Conservation (phyloP, 2,113 vertebrate species). For the Stegostoma tigrinum region DNA sequence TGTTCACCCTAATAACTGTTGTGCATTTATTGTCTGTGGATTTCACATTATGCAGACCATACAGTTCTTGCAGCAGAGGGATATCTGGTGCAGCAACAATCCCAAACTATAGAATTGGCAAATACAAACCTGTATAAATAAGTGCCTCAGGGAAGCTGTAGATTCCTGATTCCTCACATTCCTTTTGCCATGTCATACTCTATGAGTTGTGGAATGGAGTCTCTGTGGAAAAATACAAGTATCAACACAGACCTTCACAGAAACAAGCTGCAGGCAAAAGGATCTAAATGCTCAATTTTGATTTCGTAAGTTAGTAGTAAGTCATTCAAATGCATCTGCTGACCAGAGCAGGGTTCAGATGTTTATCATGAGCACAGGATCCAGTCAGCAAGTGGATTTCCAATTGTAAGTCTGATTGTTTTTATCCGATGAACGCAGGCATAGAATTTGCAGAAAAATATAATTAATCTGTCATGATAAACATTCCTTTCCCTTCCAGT, state of each 20-base stretch:
- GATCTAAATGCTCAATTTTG: not conserved
- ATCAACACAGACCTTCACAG: not conserved
- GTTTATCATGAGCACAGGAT: not conserved
- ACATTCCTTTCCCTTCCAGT: not conserved
- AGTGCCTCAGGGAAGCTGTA: not conserved
- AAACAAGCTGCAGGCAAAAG: not conserved
- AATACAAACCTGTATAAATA: not conserved
- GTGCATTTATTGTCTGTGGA: not conserved
- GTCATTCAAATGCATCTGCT: not conserved
- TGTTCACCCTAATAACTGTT: not conserved
- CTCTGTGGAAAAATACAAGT: not conserved
- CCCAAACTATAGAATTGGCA: not conserved
- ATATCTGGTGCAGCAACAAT: not conserved
- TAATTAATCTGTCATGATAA: not conserved
- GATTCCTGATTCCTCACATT: not conserved
- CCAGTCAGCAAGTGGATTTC: not conserved
- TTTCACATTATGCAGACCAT: not conserved
- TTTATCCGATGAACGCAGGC: not conserved
- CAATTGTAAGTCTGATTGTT: not conserved
- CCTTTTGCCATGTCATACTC: not conserved
- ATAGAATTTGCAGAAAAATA: not conserved
- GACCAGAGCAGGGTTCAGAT: not conserved
- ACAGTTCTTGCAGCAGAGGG: not conserved
- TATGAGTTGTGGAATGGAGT: not conserved
- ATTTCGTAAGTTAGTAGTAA: not conserved